phyloP scores from a whole-genome alignment of 2,113 vertebrate genomes.

The Ptilonorhynchus violaceus region DNA sequence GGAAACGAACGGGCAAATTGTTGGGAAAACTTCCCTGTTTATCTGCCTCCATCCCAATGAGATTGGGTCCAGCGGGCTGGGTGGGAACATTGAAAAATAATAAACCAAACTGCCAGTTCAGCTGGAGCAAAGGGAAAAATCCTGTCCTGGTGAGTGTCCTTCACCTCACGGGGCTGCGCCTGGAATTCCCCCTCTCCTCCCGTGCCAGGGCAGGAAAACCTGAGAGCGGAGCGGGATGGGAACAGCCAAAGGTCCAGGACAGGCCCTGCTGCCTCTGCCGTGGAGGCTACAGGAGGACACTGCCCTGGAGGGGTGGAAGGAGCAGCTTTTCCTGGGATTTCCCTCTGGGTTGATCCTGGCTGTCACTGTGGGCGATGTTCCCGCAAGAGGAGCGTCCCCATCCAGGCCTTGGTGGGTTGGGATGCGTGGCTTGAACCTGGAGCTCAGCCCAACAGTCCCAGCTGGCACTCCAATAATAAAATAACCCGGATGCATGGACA shows the following conservation, averaged over 20 bases:
- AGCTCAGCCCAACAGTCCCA: background rate
- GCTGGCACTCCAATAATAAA: too few relatives aligned
- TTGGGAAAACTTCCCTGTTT: background rate
- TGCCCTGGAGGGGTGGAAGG: background rate
- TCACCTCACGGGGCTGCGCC: background rate
- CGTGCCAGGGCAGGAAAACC: background rate
- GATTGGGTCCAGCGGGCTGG: background rate
- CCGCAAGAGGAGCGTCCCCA: background rate
- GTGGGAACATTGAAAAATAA: background rate
- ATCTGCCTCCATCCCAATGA: rapidly evolving
- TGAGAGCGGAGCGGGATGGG: background rate
- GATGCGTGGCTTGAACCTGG: background rate
- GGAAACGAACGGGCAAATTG: background rate
- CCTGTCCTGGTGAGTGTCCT: background rate
- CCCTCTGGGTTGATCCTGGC: background rate
- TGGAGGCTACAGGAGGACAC: too few relatives aligned
- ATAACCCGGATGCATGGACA: background rate
- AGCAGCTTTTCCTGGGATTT: background rate
- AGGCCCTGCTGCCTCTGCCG: background rate
- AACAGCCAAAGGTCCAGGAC: background rate
- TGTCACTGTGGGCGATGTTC: too few relatives aligned
- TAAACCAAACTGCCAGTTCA: background rate
- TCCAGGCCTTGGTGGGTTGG: rapidly evolving
- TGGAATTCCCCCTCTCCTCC: rapidly evolving
- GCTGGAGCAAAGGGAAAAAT: background rate